Evolutionary conservation across 1,140 invertebrate genomes (phyloP).

Genomic region (Stegodyphus mimosarum): DNA sequence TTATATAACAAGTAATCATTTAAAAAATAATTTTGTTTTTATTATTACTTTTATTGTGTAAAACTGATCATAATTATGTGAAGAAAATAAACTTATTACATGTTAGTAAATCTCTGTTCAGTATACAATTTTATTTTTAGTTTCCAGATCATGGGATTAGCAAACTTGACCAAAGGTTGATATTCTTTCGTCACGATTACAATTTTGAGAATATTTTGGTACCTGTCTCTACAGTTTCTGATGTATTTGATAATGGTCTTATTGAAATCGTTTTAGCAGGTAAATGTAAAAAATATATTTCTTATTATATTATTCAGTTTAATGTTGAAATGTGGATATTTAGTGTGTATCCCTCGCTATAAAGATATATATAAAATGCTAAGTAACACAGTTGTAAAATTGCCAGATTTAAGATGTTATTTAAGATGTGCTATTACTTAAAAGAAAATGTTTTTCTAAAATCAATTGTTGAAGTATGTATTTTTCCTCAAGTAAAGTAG

Average conservation of each 20-base stretch:
- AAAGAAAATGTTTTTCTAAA: too few relatives aligned
- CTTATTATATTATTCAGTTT: too few relatives aligned
- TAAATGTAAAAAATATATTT: conserved; percentile 65
- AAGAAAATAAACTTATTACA: too few relatives aligned
- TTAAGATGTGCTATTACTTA: too few relatives aligned
- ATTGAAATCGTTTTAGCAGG: conserved; percentile 95
- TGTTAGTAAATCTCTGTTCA: not conserved
- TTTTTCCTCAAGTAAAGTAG: too few relatives aligned
- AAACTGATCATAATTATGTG: not conserved
- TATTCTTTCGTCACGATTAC: conserved; percentile 96
- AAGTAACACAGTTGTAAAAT: too few relatives aligned
- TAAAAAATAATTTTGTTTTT: not conserved
- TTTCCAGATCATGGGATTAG: conserved; percentile 94
- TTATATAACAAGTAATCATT: not conserved
- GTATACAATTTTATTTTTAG: conserved; percentile 70
- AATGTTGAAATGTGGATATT: too few relatives aligned
- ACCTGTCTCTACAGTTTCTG: conserved; percentile 80
- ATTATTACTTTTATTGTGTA: not conserved
- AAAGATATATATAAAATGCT: too few relatives aligned
- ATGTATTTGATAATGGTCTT: conserved; percentile 90
- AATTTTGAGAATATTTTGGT: conserved; percentile 90
- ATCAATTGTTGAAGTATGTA: too few relatives aligned
- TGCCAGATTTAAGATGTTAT: too few relatives aligned
- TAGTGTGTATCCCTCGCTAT: too few relatives aligned
- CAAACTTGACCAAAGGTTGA: conserved; percentile 83